Base-by-base conservation (phyloP, 2,888 invertebrate species). In the Lathronympha strigana region DNA sequence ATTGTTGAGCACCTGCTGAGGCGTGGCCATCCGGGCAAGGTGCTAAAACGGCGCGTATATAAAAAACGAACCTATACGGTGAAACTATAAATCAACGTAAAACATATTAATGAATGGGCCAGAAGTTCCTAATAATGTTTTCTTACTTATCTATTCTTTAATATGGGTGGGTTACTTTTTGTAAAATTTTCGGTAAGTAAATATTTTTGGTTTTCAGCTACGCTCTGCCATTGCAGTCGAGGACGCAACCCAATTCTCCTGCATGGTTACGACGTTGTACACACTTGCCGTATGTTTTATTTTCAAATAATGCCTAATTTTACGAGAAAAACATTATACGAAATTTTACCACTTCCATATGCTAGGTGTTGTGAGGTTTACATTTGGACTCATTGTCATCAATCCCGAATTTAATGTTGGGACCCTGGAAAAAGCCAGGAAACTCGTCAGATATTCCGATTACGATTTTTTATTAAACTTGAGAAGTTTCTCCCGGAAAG, bases 211-310 rank as follows among this genome's bases (percentile, higher is more conserved):
- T 84, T 85, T 47, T 80, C 83, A 84, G 84, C 74, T 76, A 77
- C 70, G 76, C 78, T 75, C 71, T 73, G 73, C 72, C 82, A 77
- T 80, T 80, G 75, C 76, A 79, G 76, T 80, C 81, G 68, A 60
- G 75, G 71, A 78, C 81, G 63, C 76, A 79, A 54, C 80, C 78
- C 63, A 76, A 78, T 55, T 63, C 63, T 21, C 69, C 79, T 57
- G 78, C 81, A 69, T 85, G 84, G 84, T 72, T 78, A 66, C 83
- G 79, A 60, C 82, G 84, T 76, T 79, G 77, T 70, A 81, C 79
- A 71, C 67, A 71, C 69, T 69, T 83, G 72, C 74, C 76, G 84
- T 86, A 86, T 71, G 84, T 83, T 78, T 68, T 73, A 23, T 54
- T 47, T 17, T n/a, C 13, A 19, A 23, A 31, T 53, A 21, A 21